Evolutionary conservation across 1,140 invertebrate species (phyloP), one percentile per base, ranked within the genome.

Genomic region (Dreissena rostriformis): DNA sequence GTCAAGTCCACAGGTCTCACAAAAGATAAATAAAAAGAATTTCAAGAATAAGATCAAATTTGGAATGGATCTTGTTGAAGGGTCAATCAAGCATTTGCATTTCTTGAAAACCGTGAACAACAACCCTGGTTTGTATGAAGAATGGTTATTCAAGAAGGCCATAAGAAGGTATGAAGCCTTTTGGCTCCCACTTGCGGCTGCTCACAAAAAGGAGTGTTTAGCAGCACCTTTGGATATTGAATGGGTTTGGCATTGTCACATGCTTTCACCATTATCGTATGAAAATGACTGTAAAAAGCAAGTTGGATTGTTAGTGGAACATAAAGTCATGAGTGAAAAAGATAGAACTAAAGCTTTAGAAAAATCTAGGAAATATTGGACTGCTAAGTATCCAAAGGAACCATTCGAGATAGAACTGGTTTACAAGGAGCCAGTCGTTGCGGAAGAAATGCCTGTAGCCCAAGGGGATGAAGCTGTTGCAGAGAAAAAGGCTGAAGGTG

Each of bases 211-310:
- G 0, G 86, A 90, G 74, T 67, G 77, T 68, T 71, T 92, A 39
- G 91, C 92, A 74, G 94, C 94, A 5, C 94, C 94, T 28, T 74
- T 94, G 24, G 94, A 95, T 86, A 91, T 95, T 22, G 94, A 94
- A 75, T 95, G 94, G 94, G 87, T 94, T 10, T 95, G 94, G 94
- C 94, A 94, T 82, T 93, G 92, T 68, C 94, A 94, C 68, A 89
- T 95, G 90, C 86, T 95, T 14, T 90, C 92, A n/a, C 94, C 94
- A 49, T 72, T 88, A 11, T 76, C 87, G 29, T 95, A 95, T 84
- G 91, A 89, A 79, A 90, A 90, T 77, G 94, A 94, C 83, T 94
- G 94, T 84, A 84, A 89, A 68, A 63, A 75, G 12, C 73, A 94
- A 51, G 91, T 92, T 66, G 92, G 93, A 19, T 86, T 86, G 39